Conservation (phyloP, 1,140 invertebrate species). For the Cherax destructor region DNA sequence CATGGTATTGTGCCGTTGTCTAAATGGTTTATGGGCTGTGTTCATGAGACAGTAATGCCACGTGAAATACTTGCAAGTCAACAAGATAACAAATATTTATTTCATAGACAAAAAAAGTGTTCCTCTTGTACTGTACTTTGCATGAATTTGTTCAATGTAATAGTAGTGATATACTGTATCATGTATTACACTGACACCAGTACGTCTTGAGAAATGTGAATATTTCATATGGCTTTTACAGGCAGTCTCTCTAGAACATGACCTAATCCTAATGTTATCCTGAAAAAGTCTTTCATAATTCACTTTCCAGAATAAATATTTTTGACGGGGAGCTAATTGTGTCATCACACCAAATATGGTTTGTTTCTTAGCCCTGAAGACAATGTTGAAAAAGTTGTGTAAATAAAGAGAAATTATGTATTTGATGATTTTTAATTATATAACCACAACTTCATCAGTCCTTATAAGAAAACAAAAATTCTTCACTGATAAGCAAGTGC, state of each 20-base stretch:
- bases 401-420: conserved; percentile 51
- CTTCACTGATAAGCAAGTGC: background rate
- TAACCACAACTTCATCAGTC: background rate
- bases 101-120: background rate
- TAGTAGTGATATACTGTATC: background rate
- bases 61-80: conserved; percentile 16
- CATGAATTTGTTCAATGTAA: conserved; percentile 4
- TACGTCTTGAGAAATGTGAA: conserved; percentile 17
- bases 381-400: conserved; percentile 51
- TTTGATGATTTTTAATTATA: background rate
- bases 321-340: conserved; percentile 22
- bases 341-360: conserved; percentile 50
- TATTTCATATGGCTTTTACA: background rate
- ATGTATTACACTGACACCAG: background rate
- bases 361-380: conserved; percentile 52
- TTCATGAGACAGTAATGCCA: conserved; percentile 2
- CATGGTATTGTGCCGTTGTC: background rate
- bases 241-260: background rate
- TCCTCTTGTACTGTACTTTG: background rate
- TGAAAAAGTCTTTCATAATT: conserved; percentile 49
- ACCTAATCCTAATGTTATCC: conserved; percentile 34
- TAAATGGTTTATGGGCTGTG: conserved; percentile 7
- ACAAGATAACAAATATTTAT: conserved; percentile 2
- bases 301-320: conserved; percentile 45
- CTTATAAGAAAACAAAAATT: background rate